Conservation (phyloP, 2,113 vertebrate genomes). For the Todiramphus chloris region DNA sequence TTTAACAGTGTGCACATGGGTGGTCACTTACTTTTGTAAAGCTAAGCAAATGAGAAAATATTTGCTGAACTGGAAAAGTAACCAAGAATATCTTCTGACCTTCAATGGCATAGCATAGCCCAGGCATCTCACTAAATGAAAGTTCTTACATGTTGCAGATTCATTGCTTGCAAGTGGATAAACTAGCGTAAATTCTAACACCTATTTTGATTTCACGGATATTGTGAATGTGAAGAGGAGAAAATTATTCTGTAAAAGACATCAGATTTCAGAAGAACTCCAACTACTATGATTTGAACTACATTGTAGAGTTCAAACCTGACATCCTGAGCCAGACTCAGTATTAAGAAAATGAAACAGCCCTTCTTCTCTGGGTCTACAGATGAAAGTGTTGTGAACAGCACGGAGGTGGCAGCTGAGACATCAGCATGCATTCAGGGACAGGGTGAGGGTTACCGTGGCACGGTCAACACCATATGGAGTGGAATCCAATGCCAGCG, state of each 20-base stretch:
- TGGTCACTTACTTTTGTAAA: not conserved
- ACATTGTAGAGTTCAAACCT: not conserved
- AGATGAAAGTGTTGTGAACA: constrained; percentile 67
- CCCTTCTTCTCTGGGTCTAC: constrained; percentile 3
- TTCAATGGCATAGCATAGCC: not conserved
- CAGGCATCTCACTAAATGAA: not conserved
- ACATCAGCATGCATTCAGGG: constrained; percentile 83
- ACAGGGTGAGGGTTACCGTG: constrained; percentile 89
- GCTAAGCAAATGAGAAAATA: not conserved
- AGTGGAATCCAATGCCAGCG: constrained; percentile 88
- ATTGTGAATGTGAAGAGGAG: not conserved
- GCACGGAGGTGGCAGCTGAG: constrained; percentile 71
- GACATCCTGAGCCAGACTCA: not conserved
- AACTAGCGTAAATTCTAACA: not conserved
- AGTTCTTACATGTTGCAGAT: not conserved
- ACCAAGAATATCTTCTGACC: not conserved
- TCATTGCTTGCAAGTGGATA: not conserved
- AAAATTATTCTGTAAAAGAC: not conserved
- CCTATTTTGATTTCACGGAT: not conserved
- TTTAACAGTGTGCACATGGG: not conserved
- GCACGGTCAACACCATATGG: constrained; percentile 80
- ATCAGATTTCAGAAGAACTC: not conserved
- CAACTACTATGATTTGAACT: not conserved
- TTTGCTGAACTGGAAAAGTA: not conserved
- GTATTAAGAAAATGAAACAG: not conserved